These are phyloP conservation scores for Conopomorpha cramerella DNA, from an alignment of 1,140 invertebrate species.

Conservation along the genomic window DNA sequence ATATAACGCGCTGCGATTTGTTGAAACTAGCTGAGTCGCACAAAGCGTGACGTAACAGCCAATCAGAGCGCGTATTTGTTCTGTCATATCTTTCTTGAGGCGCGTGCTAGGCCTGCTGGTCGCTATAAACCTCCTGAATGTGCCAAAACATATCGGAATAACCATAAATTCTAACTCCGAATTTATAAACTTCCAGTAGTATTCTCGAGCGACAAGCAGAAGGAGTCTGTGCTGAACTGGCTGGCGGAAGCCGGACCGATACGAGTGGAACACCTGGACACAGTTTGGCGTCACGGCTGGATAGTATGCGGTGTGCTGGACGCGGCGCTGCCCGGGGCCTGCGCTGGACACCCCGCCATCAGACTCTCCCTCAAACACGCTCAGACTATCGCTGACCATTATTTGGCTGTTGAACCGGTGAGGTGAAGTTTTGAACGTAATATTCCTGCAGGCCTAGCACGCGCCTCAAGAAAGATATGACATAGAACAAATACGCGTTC, in stretches of 20 bases:
- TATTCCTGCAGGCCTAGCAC: no score
- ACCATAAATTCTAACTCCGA: not conserved
- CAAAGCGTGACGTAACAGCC: no score
- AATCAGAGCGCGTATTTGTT: no score
- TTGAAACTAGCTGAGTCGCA: no score
- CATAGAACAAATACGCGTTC: no score
- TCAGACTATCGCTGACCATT: constrained; percentile 61
- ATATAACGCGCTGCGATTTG: no score
- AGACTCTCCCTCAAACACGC: constrained; percentile 57
- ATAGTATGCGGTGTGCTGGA: constrained; percentile 63
- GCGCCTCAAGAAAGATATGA: no score
- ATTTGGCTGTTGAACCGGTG: constrained; percentile 62
- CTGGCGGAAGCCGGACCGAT: constrained; percentile 37
- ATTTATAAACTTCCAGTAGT: constrained; percentile 31
- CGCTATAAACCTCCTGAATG: no score
- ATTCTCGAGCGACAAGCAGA: constrained; percentile 47
- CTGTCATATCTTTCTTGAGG: no score
- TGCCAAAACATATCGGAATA: no score
- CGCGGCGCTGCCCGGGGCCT: constrained; percentile 59
- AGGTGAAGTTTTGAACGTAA: no score
- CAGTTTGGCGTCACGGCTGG: constrained; percentile 63
- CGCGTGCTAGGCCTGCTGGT: no score
- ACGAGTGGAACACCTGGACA: constrained; percentile 34
- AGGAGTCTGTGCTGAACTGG: constrained; percentile 45
- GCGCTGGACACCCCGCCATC: constrained; percentile 57